Conservation (phyloP, 2,113 vertebrate species). For the Pholis gunnellus region DNA sequence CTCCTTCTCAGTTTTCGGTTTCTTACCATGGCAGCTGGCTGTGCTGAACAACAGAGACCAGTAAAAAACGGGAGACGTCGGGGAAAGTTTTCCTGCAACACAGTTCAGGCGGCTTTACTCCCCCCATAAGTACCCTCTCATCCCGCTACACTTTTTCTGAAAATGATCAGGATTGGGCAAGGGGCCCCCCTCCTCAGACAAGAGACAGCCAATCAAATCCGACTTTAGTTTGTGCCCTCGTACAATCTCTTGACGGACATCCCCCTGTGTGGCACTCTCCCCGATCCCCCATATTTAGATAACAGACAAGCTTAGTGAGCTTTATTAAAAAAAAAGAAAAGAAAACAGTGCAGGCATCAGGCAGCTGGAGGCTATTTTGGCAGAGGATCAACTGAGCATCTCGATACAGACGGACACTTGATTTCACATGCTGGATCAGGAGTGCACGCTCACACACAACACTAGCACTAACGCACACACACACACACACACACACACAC, state of each 20-base stretch:
- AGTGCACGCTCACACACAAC: not conserved
- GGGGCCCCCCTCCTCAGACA: slow-evolving; percentile 37
- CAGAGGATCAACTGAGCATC: slow-evolving; percentile 75
- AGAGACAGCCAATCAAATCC: slow-evolving; percentile 74
- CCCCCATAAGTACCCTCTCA: slow-evolving; percentile 73
- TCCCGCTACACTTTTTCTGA: slow-evolving; percentile 45
- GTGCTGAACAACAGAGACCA: slow-evolving; percentile 53
- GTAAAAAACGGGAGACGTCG: slow-evolving; percentile 17
- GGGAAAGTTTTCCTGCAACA: slow-evolving; percentile 18
- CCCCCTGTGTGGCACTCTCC: slow-evolving; percentile 60
- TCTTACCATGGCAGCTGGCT: slow-evolving; percentile 76
- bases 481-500: slow-evolving; percentile 12
- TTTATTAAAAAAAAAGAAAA: slow-evolving; percentile 63
- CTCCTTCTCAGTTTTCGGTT: slow-evolving; percentile 4
- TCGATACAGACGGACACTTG: slow-evolving; percentile 62
- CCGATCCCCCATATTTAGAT: slow-evolving; percentile 81
- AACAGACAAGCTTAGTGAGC: slow-evolving; percentile 75
- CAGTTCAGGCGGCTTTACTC: slow-evolving; percentile 29
- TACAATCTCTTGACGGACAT: slow-evolving; percentile 63
- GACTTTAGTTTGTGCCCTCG: slow-evolving; percentile 34
- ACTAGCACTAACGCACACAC: not conserved
- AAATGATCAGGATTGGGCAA: slow-evolving; percentile 79
- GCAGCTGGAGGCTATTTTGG: slow-evolving; percentile 78
- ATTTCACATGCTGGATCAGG: slow-evolving; percentile 47
- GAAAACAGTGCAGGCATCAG: slow-evolving; percentile 38